Conservation (phyloP, 53 echinoderm and acorn worm species). For the Arbacia lixula region DNA sequence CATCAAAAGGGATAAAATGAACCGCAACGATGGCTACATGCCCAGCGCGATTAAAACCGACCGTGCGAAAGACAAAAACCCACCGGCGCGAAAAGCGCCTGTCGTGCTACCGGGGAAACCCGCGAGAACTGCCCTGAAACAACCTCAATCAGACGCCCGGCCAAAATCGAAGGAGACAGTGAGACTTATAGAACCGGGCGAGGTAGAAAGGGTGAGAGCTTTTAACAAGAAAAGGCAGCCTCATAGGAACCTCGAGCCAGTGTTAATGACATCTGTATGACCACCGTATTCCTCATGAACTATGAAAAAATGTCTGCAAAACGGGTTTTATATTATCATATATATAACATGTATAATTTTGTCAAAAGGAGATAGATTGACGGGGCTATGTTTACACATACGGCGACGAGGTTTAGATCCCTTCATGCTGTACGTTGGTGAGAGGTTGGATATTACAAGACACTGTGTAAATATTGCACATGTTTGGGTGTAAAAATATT, state of each 20-base stretch:
- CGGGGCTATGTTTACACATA: too few species aligned
- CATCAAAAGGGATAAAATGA: neutral
- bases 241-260: constrained; percentile 15
- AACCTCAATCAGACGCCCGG: constrained; percentile 23
- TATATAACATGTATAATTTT: too few species aligned
- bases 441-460: too few species aligned
- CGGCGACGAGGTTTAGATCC: too few species aligned
- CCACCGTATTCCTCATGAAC: too few species aligned
- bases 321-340: too few species aligned
- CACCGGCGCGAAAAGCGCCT: neutral
- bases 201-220: constrained; percentile 14
- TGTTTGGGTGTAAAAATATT: too few species aligned
- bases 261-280: constrained; percentile 45
- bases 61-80: neutral
- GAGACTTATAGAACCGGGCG: constrained; percentile 26
- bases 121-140: constrained; percentile 34
- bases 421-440: too few species aligned
- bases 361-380: too few species aligned
- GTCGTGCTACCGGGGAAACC: constrained; percentile 12
- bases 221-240: constrained; percentile 2
- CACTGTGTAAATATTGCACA: too few species aligned
- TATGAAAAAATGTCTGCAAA: too few species aligned
- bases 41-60: neutral
- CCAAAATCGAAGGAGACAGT: constrained; percentile 39
- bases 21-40: neutral